Base-by-base conservation (phyloP, 2,888 invertebrate genomes). In the Hydropsyche betteni region DNA sequence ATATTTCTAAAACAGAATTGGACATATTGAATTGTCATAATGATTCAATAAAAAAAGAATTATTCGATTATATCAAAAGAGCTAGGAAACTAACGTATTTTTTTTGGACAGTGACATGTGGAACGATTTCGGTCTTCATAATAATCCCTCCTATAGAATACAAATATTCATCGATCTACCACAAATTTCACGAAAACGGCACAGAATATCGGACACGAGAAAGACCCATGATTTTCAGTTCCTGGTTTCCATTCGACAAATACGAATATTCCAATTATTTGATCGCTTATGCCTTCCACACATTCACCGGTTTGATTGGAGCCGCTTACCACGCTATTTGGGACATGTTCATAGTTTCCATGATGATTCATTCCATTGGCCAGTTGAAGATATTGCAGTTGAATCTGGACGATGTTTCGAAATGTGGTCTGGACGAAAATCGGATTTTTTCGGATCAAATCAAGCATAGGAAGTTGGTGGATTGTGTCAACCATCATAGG, bases 291-390 rank as follows among this genome's bases (percentile, higher is more conserved):
- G 24, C 83, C 4, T 81, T 82, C 61, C 85, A 86, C 58, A 75
- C 81, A 0, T 76, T 83, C 33, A 83, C 84, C 52, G 84, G 83
- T 75, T 81, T 84, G 12, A 86, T 86, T 70, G 86, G 86, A 0
- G 86, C 85, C 0, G 83, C 84, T 6, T 83, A 86, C 1, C 84
- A 86, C 0, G 85, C 86, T 0, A 83, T 78, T 80, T 87, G 84
- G 76, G 87, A 87, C 80, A 81, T 84, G 70, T 85, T 84, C 61
- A 83, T 85, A 2, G 82, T 86, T 0, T 84, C 82, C 0, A 74
- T 86, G 77, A 86, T 87, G 84, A 78, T 83, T 0, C 86, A 86
- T 82, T 84, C 86, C 72, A 80, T 83, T 75, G 86, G 85, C 0
- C 87, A 87, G 74, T 76, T 86, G 7, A 82, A 84, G 69, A 68